Evolutionary conservation across 2,888 invertebrate genomes (phyloP), one percentile per base, ranked within the genome.

Genomic region (Coenonympha glycerion): DNA sequence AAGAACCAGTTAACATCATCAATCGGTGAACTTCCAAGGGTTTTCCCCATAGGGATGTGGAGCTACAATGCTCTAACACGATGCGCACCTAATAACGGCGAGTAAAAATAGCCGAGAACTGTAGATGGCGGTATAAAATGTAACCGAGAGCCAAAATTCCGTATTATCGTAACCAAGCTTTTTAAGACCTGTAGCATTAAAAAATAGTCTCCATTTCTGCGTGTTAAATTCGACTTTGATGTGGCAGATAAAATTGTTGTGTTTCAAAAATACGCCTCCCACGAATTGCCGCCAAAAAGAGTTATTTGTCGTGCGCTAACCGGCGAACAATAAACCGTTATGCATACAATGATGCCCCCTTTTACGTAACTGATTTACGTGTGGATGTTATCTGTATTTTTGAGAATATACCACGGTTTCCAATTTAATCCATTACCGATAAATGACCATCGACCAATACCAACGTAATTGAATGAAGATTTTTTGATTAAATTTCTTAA

Each of bases 271-370:
- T 70, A 63, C 61, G 63, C 72, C 71, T 66, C 74, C 70, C 72
- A 77, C 76, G 69, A 75, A 70, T 65, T 61, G 64, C 68, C 67
- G 69, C 70, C 72, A 71, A 77, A 76, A 68, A 73, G 73, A 66
- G 65, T 73, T 78, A 79, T 81, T 82, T 82, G 80, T 76, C 68
- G 65, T 73, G 71, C 74, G 68, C 76, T 78, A 73, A 71, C 66
- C 65, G 63, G 65, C 65, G 63, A 76, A 79, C 77, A 77, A 78
- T 76, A 67, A 69, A 80, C 85, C 82, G 85, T 85, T 85, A 82
- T 72, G 65, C 64, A 70, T 61, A 78, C 76, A 73, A 67, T 63
- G 63, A 58, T 64, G 63, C 60, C 65, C 65, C 56, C 57, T 63
- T 63, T 63, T 63, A 55, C 60, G 60, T 59, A 62, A 62, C 62